Conservation (phyloP, 2,113 vertebrate genomes). For the Sclerurus mexicanus region DNA sequence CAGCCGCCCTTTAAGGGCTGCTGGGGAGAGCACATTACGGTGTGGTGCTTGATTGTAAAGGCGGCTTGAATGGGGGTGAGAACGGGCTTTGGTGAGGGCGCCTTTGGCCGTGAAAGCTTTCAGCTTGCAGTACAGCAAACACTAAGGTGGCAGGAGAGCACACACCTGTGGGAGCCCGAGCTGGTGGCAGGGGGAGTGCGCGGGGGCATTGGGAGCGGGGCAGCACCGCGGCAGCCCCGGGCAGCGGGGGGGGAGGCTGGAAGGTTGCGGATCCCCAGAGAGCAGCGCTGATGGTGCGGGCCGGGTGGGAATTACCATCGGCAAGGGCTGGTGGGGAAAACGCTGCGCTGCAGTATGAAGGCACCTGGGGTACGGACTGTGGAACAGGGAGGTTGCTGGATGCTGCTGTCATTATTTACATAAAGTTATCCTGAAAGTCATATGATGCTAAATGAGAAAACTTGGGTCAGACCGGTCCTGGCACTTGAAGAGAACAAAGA, state of each 20-base stretch:
- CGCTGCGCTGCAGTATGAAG: not conserved
- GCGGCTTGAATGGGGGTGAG: not conserved
- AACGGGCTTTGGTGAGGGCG: not conserved
- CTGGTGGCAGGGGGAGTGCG: fast-evolving
- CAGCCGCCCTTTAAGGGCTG: not conserved
- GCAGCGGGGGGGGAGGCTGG: not conserved
- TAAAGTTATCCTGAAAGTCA: not conserved
- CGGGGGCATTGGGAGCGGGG: not conserved
- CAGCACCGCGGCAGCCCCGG: fast-evolving
- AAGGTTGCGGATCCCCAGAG: fast-evolving
- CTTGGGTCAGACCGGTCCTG: not conserved
- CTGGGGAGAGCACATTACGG: fast-evolving
- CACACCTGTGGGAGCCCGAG: fast-evolving
- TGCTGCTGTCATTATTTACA: not conserved
- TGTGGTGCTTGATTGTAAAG: not conserved
- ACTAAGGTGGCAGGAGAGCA: fast-evolving
- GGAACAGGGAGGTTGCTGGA: fast-evolving
- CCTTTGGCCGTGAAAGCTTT: not conserved
- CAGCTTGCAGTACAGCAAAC: not conserved
- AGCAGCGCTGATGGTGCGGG: not conserved
- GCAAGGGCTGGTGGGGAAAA: too few species aligned
- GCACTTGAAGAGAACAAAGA: fast-evolving
- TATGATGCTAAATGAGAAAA: fast-evolving
- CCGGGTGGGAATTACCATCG: not conserved
- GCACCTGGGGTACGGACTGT: fast-evolving